Conservation (phyloP, 2,113 vertebrate species). For the Aldabrachelys gigantea region DNA sequence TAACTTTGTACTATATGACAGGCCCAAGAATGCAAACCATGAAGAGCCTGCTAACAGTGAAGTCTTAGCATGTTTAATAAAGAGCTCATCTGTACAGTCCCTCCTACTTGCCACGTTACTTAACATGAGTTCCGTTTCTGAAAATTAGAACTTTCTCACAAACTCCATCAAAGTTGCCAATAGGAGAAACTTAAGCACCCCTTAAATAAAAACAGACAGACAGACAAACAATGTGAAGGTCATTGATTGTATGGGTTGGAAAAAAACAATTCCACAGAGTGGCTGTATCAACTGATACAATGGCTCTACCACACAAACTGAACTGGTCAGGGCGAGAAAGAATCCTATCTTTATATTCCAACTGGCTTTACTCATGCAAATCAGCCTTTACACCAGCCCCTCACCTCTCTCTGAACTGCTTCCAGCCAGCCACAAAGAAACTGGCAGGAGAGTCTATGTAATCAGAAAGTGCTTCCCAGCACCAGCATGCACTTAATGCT, state of each 20-base stretch:
- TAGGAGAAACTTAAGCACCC: not conserved
- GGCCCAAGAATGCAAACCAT: slow-evolving; percentile 16
- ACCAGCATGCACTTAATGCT: not conserved
- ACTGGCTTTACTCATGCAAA: not conserved
- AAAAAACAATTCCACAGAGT: not conserved
- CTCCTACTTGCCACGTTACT: not conserved
- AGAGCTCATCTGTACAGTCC: not conserved
- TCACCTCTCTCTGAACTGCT: not conserved
- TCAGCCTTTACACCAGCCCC: not conserved
- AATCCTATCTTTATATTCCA: not conserved
- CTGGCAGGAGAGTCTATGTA: not conserved
- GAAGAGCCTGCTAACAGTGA: not conserved
- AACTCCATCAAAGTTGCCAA: not conserved
- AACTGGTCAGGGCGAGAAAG: not conserved
- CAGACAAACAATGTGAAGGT: not conserved
- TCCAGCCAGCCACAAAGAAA: not conserved
- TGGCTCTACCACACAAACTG: not conserved
- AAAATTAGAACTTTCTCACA: not conserved
- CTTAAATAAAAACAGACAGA: not conserved
- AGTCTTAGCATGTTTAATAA: not conserved
- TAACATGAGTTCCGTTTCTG: not conserved
- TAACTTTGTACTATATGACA: slow-evolving; percentile 39
- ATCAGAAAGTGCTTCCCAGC: not conserved
- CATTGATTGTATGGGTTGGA: not conserved
- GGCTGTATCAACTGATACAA: rapidly evolving